Conservation (phyloP, 53 echinoderm and acorn worm species). For the Astropecten irregularis region DNA sequence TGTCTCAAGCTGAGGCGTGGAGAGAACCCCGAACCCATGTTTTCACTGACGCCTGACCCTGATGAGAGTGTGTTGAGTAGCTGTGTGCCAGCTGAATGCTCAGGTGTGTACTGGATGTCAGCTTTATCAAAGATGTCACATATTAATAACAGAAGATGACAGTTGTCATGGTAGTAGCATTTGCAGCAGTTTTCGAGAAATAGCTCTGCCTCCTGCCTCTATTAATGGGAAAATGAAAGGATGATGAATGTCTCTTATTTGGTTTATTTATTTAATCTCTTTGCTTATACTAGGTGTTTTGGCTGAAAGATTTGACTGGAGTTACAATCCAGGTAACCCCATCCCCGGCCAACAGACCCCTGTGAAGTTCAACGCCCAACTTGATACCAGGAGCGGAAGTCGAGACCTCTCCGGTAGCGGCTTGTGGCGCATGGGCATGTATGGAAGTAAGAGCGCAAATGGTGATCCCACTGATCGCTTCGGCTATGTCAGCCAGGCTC, state of each 20-base stretch:
- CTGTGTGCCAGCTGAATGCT: slow-evolving; percentile 84
- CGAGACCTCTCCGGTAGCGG: slow-evolving; percentile 76
- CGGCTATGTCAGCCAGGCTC: slow-evolving; percentile 67
- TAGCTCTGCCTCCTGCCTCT: too few relatives aligned
- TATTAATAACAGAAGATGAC: too few relatives aligned
- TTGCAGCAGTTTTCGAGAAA: too few relatives aligned
- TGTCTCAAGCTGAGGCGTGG: slow-evolving; percentile 82
- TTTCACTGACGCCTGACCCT: slow-evolving; percentile 71
- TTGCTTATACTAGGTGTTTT: too few relatives aligned
- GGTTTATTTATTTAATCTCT: background rate
- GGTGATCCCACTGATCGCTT: slow-evolving; percentile 72
- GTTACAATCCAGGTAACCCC: slow-evolving; percentile 48
- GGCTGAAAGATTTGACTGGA: slow-evolving; percentile 79
- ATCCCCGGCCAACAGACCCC: slow-evolving; percentile 73
- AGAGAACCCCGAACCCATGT: slow-evolving; percentile 65
- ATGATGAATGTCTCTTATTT: background rate
- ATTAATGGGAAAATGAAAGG: too few relatives aligned
- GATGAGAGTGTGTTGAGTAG: slow-evolving; percentile 69
- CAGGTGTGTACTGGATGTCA: slow-evolving; percentile 83
- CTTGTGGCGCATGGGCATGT: slow-evolving; percentile 87
- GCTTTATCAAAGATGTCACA: too few relatives aligned
- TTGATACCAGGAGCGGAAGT: slow-evolving; percentile 63
- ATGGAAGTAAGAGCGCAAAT: slow-evolving; percentile 72
- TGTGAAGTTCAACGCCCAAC: slow-evolving; percentile 54
- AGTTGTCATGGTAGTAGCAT: too few relatives aligned